Base-by-base conservation (phyloP, 2,797 vertebrate genomes). In the Tenualosa ilisha region DNA sequence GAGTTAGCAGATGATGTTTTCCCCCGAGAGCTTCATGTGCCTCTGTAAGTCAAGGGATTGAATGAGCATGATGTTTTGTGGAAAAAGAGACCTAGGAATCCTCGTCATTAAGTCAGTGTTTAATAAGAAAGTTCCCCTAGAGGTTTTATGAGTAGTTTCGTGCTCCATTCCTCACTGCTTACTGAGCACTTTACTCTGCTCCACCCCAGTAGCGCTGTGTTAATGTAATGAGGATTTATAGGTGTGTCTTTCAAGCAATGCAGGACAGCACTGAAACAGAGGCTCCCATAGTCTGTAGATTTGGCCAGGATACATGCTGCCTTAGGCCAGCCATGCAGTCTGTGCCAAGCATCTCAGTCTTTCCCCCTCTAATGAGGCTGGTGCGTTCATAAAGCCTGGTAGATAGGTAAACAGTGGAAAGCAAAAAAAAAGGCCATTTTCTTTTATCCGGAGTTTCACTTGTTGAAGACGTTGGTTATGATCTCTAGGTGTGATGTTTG, bases 211-310 rank as follows among this genome's bases (percentile, higher is more conserved):
- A 91, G 89, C 92, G 91, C 91, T 43, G 53, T 82, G 79, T 22
- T 56, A 81, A 63, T 90, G 87, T 95, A 95, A 96, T 95, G 93
- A 94, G 90, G 85, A 93, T 95, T 96, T 95, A 96, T 94, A 92
- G 93, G 89, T 92, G 91, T 90, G 93, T 91, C 92, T 94, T 92
- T 95, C 93, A 93, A 95, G 93, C 90, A 87, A 90, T 87, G 86
- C 90, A 88, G 91, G 91, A 90, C 88, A 87, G 87, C 91, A 92
- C 90, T 86, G 87, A 93, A 91, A 91, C 90, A 56, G 86, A 90
- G 92, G 91, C 91, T 91, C 88, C 82, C 89, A 91, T 92, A 92
- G 90, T 93, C 93, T 92, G 93, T 92, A 90, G 86, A 90, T 91
- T 89, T 92, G 92, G 93, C 92, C 63, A 85, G 90, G 88, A 89